Evolutionary conservation across 2,113 vertebrate genomes (phyloP).

Genomic region (Colaptes auratus): DNA sequence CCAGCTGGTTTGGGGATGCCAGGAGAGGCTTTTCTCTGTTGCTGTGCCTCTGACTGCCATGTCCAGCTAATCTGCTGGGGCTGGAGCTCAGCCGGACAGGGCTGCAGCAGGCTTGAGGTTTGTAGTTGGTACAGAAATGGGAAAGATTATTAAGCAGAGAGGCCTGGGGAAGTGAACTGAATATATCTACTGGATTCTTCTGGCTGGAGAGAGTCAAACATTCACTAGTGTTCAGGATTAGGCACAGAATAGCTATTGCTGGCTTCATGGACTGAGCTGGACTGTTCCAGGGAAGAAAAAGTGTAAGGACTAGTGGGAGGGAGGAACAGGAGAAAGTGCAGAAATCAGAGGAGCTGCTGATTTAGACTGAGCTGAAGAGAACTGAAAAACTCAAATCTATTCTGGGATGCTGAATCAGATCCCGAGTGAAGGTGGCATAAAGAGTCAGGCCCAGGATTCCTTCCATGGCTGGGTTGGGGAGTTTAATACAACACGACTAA

Average conservation of each 20-base stretch:
- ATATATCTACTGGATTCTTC: background rate
- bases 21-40: background rate
- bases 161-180: background rate
- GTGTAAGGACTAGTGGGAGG: background rate
- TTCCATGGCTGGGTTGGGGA: background rate
- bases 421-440: background rate
- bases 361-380: background rate
- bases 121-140: background rate
- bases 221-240: background rate
- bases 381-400: background rate
- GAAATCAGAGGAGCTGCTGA: background rate
- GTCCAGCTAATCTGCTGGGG: background rate
- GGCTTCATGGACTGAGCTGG: background rate
- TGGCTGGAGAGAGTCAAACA: background rate
- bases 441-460: background rate
- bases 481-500: background rate
- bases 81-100: background rate
- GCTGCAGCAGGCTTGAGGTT: background rate
- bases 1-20: background rate
- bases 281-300: background rate
- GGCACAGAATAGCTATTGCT: background rate
- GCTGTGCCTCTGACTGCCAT: accelerated
- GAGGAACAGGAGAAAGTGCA: background rate
- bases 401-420: background rate
- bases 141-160: background rate